phyloP scores from a whole-genome alignment of 2,113 vertebrate species.

The Microcebus lehilahytsara region DNA sequence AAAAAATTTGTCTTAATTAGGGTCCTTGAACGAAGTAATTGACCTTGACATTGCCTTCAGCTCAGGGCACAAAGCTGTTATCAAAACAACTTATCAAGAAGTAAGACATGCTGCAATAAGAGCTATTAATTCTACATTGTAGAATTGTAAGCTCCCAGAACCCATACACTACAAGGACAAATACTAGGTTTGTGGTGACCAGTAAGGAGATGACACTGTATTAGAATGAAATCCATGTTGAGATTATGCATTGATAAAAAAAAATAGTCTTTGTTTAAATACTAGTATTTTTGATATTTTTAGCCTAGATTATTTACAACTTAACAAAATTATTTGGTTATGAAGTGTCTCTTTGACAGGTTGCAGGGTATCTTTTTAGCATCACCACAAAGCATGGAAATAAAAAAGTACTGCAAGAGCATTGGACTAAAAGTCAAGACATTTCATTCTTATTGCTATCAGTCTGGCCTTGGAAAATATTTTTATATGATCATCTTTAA shows the following conservation, averaged over 20 bases:
- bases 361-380: constrained; percentile 60
- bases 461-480: neutral
- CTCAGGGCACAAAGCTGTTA: constrained; percentile 78
- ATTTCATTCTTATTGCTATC: neutral
- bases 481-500: neutral
- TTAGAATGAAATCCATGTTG: constrained; percentile 71
- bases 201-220: constrained; percentile 59
- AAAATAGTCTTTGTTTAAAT: constrained; percentile 75
- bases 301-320: constrained; percentile 74
- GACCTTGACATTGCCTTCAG: constrained; percentile 83
- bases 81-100: constrained; percentile 77
- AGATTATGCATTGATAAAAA: constrained; percentile 69
- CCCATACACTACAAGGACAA: constrained; percentile 73
- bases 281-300: constrained; percentile 74
- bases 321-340: constrained; percentile 71
- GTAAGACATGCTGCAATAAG: constrained; percentile 67
- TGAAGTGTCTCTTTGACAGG: constrained; percentile 71
- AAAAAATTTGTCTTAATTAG: constrained; percentile 79
- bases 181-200: constrained; percentile 54
- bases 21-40: constrained; percentile 81
- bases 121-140: constrained; percentile 70
- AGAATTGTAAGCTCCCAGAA: constrained; percentile 56
- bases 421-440: neutral
- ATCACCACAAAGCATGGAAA: neutral
- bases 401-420: neutral